Conservation (phyloP, 2,888 invertebrate species). For the Lordiphosa fenestrarum region DNA sequence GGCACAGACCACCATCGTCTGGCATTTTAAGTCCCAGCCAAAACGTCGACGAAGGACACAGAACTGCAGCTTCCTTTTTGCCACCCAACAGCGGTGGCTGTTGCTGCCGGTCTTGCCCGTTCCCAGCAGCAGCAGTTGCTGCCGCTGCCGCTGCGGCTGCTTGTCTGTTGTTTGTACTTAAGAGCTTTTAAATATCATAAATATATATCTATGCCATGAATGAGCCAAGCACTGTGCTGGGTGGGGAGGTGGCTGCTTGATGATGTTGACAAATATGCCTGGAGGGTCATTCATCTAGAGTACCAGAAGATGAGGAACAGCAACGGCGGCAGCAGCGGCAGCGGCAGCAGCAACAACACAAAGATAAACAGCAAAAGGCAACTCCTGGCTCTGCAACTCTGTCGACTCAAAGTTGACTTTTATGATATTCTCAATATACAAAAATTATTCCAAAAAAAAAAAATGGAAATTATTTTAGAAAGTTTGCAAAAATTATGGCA, state of each 20-base stretch:
- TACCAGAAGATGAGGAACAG: too few relatives aligned
- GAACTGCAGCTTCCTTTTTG: constrained; percentile 51
- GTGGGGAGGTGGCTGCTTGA: constrained; percentile 35
- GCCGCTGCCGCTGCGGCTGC: constrained; percentile 30
- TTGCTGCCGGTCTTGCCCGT: constrained; percentile 1
- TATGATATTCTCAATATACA: too few relatives aligned
- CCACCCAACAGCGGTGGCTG: constrained; percentile 8
- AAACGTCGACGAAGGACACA: constrained; percentile 43
- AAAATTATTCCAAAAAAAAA: too few relatives aligned
- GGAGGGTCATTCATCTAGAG: constrained; percentile 57
- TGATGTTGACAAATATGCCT: constrained; percentile 78
- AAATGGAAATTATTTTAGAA: too few relatives aligned
- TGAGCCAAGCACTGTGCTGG: constrained; percentile 22
- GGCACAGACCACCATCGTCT: constrained; percentile 37
- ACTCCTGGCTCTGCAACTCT: too few relatives aligned
- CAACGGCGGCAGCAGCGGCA: too few relatives aligned
- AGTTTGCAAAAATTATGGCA: too few relatives aligned
- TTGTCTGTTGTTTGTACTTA: constrained; percentile 76
- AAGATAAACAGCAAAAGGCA: too few relatives aligned
- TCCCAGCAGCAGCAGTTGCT: background rate
- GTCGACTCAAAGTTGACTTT: too few relatives aligned
- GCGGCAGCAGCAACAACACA: too few relatives aligned
- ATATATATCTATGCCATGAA: constrained; percentile 66
- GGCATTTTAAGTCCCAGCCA: constrained; percentile 54
- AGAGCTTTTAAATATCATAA: constrained; percentile 77